These are phyloP conservation scores for Spea bombifrons DNA, from an alignment of 2,113 vertebrate species.

Conservation along the genomic window DNA sequence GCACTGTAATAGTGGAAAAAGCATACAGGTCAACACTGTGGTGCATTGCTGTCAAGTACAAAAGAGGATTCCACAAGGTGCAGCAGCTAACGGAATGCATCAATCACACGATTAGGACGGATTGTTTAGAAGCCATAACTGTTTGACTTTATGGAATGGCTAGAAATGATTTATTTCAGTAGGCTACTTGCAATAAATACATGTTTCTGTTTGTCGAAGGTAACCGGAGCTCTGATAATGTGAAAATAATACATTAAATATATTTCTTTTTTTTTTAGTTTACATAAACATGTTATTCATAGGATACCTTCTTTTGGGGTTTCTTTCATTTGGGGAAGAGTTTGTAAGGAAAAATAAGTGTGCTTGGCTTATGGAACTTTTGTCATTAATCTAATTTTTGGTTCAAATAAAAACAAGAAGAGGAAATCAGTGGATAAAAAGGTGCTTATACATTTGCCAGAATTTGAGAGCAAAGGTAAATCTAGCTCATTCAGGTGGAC, in stretches of 20 bases:
- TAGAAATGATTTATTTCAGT: constrained; percentile 13
- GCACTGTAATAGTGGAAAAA: constrained; percentile 74
- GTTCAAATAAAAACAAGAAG: too few species aligned
- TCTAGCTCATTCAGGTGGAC: too few species aligned
- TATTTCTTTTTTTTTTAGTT: not conserved
- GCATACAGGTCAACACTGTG: constrained; percentile 53
- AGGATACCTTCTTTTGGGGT: too few species aligned
- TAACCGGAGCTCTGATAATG: not conserved
- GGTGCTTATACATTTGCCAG: too few species aligned
- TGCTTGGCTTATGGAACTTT: too few species aligned
- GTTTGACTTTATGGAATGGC: constrained; percentile 49
- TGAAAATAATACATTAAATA: not conserved
- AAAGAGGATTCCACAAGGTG: constrained; percentile 33
- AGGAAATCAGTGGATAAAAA: too few species aligned
- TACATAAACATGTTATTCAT: not conserved
- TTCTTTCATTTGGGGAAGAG: too few species aligned
- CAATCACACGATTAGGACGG: constrained; percentile 39
- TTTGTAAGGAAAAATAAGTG: too few species aligned
- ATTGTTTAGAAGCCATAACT: constrained; percentile 49
- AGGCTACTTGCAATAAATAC: constrained; percentile 33
- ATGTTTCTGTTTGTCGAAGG: not conserved
- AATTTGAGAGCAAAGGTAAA: too few species aligned
- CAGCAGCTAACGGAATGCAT: constrained; percentile 44
- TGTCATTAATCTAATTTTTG: too few species aligned
- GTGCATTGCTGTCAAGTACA: constrained; percentile 49